Percentiles rank a stretch among this genome's conserved stretches.
Conservation (phyloP, 2,113 vertebrate species). For the Emberiza fucata region DNA sequence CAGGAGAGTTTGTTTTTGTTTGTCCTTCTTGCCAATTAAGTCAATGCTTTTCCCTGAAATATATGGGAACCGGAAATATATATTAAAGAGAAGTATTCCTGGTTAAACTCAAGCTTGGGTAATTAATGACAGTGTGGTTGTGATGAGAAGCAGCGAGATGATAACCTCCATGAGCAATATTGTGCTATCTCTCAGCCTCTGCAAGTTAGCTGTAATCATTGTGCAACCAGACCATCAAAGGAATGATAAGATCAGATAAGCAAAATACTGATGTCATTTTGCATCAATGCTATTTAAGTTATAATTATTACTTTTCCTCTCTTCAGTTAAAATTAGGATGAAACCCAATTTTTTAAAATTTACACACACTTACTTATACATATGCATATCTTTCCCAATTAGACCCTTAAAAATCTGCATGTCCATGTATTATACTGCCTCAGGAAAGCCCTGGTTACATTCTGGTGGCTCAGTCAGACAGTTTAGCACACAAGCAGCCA, state of each 20-base stretch:
- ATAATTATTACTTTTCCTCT: conserved; percentile 19
- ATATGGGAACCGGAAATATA: background rate
- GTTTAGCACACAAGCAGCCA: background rate
- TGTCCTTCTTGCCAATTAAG: conserved; percentile 50
- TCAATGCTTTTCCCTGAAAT: conserved; percentile 28
- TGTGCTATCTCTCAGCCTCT: background rate
- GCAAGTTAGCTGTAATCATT: conserved; percentile 14
- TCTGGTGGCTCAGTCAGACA: background rate
- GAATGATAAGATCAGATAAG: conserved; percentile 24
- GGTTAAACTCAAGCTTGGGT: background rate
- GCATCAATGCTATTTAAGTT: background rate
- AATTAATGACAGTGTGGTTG: background rate
- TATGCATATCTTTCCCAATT: background rate
- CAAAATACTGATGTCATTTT: conserved; percentile 35
- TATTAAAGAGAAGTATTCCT: conserved; percentile 37
- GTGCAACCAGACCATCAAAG: conserved; percentile 50
- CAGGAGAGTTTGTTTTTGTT: conserved; percentile 33
- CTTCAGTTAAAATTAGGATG: background rate
- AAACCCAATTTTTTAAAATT: background rate
- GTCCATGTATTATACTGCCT: background rate
- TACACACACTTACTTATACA: background rate
- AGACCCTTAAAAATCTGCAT: background rate
- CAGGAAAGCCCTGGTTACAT: background rate
- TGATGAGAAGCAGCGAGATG: background rate
- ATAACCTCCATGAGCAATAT: conserved; percentile 4